phyloP scores from a whole-genome alignment of 2,113 vertebrate genomes.

The Echinops telfairi region DNA sequence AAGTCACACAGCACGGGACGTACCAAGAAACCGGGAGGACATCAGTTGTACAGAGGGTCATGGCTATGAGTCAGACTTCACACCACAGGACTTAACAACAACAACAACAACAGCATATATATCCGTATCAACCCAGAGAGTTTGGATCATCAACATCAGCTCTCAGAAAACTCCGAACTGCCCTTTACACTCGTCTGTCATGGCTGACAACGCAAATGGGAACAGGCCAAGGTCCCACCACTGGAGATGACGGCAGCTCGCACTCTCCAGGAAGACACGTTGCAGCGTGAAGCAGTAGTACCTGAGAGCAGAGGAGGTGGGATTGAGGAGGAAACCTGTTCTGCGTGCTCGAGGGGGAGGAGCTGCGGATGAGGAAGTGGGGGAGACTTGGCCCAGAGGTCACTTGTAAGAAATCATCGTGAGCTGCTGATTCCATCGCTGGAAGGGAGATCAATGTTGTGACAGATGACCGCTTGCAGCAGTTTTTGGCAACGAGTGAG shows the following conservation, averaged over 20 bases:
- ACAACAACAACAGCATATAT: too few relatives aligned
- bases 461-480: slow-evolving; percentile 66
- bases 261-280: not conserved
- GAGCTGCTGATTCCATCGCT: not conserved
- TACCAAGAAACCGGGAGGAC: too few relatives aligned
- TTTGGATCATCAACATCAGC: too few relatives aligned
- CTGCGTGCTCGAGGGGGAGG: not conserved
- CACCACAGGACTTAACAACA: too few relatives aligned
- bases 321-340: not conserved
- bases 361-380: not conserved
- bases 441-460: slow-evolving; percentile 60
- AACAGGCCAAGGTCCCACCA: too few relatives aligned
- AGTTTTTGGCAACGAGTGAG: slow-evolving; percentile 60
- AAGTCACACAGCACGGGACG: too few relatives aligned
- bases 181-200: too few relatives aligned
- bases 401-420: not conserved
- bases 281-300: not conserved
- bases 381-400: not conserved
- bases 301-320: not conserved
- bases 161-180: too few relatives aligned
- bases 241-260: not conserved
- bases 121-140: too few relatives aligned
- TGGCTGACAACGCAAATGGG: too few relatives aligned
- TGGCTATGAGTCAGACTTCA: too few relatives aligned
- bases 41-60: too few relatives aligned